These are phyloP conservation scores for Malurus melanocephalus DNA, from an alignment of 2,113 vertebrate species.

Conservation along the genomic window DNA sequence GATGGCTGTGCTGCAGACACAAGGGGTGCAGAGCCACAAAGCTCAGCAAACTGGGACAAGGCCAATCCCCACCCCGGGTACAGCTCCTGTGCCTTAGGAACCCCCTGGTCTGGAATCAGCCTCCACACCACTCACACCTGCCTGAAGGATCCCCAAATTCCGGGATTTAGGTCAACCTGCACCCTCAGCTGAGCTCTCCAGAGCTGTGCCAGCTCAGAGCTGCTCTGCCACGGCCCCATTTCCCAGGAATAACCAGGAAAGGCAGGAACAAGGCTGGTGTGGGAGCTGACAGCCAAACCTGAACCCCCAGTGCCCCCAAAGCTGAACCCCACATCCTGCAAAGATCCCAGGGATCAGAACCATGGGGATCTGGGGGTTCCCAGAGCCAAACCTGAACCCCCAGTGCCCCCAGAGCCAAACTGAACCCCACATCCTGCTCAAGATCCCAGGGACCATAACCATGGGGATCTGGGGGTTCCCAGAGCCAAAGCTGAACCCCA, in stretches of 20 bases:
- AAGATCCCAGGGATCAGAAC: neutral
- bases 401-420: neutral
- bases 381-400: neutral
- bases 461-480: too few relatives aligned
- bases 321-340: neutral
- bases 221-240: neutral
- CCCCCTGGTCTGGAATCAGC: accelerated
- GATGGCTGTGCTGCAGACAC: too few relatives aligned
- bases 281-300: neutral
- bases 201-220: accelerated
- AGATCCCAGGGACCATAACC: too few relatives aligned
- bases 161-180: neutral
- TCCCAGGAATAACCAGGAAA: neutral
- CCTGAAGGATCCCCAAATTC: neutral
- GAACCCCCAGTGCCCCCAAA: neutral
- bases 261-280: accelerated
- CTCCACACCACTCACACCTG: accelerated
- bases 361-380: neutral
- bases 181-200: neutral
- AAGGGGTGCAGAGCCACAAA: neutral
- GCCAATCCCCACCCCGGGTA: accelerated
- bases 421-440: neutral
- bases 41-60: neutral
- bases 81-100: neutral
- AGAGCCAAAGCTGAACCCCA: too few relatives aligned